Percentiles rank a stretch among this genome's conserved stretches.
phyloP scores from a whole-genome alignment of 2,797 vertebrate species.

The Hoplostethus mediterraneus region DNA sequence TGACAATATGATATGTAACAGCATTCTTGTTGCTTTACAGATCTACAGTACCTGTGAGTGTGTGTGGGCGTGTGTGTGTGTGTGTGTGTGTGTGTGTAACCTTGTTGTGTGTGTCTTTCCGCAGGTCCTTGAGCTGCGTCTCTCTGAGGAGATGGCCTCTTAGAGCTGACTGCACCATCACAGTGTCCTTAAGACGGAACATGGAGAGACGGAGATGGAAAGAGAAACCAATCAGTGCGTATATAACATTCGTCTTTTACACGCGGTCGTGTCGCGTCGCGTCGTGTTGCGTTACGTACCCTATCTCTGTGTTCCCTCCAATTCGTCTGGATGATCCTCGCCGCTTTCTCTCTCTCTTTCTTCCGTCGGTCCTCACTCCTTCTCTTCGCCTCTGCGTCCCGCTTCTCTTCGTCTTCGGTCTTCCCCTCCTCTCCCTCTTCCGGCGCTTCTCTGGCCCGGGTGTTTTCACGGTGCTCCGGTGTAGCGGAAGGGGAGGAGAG shows the following conservation, averaged over 20 bases:
- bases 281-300: slow-evolving; percentile 71
- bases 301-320: slow-evolving; percentile 83
- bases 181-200: slow-evolving; percentile 75
- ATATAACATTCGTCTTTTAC: slow-evolving; percentile 16
- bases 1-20: neutral
- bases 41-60: neutral
- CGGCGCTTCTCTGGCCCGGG: slow-evolving; percentile 47
- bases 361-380: slow-evolving; percentile 35
- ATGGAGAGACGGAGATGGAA: slow-evolving; percentile 8
- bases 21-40: neutral
- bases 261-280: slow-evolving; percentile 4
- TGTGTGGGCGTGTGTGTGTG: neutral
- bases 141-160: slow-evolving; percentile 85
- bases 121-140: slow-evolving; percentile 64
- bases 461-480: slow-evolving; percentile 58
- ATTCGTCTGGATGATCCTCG: slow-evolving; percentile 81
- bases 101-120: slow-evolving; percentile 68
- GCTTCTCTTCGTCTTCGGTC: slow-evolving; percentile 36
- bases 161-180: slow-evolving; percentile 86
- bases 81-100: slow-evolving; percentile 59
- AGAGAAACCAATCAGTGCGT: neutral
- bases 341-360: slow-evolving; percentile 73
- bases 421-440: slow-evolving; percentile 66
- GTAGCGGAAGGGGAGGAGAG: slow-evolving; percentile 6
- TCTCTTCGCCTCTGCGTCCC: slow-evolving; percentile 5